phyloP scores from a whole-genome alignment of 2,113 vertebrate genomes.

The Picathartes gymnocephalus region DNA sequence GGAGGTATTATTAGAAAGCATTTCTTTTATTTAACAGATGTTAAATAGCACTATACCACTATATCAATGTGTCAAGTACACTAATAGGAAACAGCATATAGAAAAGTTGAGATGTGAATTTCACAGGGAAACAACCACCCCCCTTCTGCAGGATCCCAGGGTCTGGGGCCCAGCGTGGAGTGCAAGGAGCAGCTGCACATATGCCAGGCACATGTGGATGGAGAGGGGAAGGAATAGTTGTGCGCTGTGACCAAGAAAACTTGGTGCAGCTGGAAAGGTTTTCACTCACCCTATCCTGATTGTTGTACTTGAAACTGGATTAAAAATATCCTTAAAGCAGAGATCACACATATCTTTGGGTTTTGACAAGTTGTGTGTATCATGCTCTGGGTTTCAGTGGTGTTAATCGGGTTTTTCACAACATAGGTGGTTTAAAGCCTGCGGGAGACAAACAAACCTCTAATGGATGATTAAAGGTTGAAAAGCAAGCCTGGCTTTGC shows the following conservation, averaged over 20 bases:
- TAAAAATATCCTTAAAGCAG: neutral
- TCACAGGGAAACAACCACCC: neutral
- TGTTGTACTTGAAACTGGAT: neutral
- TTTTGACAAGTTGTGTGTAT: neutral
- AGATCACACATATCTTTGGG: neutral
- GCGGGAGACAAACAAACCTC: neutral
- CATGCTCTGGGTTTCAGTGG: neutral
- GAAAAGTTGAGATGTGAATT: neutral
- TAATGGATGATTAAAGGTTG: neutral
- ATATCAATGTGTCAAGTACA: neutral
- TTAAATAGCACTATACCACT: neutral
- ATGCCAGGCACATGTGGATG: neutral
- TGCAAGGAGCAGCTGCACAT: neutral
- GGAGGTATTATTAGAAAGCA: neutral
- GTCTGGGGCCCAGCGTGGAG: accelerated
- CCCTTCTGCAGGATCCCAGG: neutral
- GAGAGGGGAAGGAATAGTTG: neutral
- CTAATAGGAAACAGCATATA: slow-evolving; percentile 9
- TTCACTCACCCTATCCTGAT: neutral
- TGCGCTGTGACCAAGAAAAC: neutral
- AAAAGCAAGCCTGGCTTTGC: neutral
- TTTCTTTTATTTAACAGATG: slow-evolving; percentile 32
- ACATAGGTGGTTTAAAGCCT: neutral
- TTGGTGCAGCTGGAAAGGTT: neutral
- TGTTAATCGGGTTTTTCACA: neutral